Evolutionary conservation across 2,888 invertebrate genomes (phyloP).

Genomic region (Dinocampus coccinellae): DNA sequence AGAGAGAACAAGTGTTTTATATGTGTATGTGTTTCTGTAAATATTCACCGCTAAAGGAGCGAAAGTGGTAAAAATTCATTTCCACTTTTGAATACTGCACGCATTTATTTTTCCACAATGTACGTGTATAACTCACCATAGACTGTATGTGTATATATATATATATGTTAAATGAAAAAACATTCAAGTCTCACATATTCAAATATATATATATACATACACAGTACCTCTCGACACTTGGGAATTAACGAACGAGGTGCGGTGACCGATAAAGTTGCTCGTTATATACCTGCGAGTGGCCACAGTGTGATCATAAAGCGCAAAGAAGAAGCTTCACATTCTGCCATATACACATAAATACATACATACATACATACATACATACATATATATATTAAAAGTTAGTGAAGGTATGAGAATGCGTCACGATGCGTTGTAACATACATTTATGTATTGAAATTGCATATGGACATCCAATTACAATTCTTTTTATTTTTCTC

Average conservation of each 20-base stretch:
- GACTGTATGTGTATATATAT: neutral
- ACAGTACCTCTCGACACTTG: neutral
- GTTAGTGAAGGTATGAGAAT: neutral
- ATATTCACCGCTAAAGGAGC: constrained; percentile 66
- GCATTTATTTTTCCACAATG: constrained; percentile 27
- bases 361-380: neutral
- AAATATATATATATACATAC: too few species aligned
- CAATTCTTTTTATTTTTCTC: neutral
- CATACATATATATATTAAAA: too few species aligned
- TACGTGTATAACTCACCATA: neutral
- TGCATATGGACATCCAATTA: neutral
- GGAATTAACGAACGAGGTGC: constrained; percentile 46
- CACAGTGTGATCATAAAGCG: constrained; percentile 42
- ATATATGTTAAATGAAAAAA: constrained; percentile 6
- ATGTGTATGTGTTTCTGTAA: constrained; percentile 42
- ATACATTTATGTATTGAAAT: neutral
- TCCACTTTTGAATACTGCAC: constrained; percentile 20
- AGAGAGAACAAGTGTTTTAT: constrained; percentile 8
- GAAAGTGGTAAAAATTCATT: constrained; percentile 61
- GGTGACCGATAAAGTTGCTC: constrained; percentile 49
- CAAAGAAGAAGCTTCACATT: constrained; percentile 26
- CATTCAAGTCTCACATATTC: too few species aligned
- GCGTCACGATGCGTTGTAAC: neutral
- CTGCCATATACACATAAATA: neutral
- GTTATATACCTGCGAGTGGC: constrained; percentile 39